Evolutionary conservation across 2,797 vertebrate genomes (phyloP).

Genomic region (Myotis findleyi): DNA sequence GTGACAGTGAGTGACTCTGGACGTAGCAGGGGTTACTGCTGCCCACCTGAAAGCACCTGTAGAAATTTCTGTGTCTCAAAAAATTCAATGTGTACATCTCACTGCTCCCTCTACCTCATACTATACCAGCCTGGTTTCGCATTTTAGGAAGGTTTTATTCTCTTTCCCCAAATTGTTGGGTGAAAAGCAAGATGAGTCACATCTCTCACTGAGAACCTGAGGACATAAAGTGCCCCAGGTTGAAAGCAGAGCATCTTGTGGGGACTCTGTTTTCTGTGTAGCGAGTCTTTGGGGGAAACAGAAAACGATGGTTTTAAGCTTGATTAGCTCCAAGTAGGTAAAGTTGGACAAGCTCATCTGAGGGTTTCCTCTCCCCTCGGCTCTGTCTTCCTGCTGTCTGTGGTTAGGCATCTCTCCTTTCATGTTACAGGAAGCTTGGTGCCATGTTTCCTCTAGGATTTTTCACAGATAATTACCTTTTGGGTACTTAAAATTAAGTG

Average conservation of each 20-base stretch:
- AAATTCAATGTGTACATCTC: background rate
- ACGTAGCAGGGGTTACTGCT: background rate
- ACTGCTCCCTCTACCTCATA: background rate
- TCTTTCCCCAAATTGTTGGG: background rate
- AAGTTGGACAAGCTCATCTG: background rate
- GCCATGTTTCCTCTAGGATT: slow-evolving; percentile 63
- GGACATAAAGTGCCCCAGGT: background rate
- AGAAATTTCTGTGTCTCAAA: background rate
- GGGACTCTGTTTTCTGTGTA: background rate
- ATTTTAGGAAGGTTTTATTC: background rate
- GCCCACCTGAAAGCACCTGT: background rate
- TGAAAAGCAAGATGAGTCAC: background rate
- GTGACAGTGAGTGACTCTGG: background rate
- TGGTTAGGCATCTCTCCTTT: slow-evolving; percentile 12
- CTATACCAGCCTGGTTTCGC: background rate
- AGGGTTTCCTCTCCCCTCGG: background rate
- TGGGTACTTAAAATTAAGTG: slow-evolving; percentile 66
- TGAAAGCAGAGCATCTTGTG: background rate
- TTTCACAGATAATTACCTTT: slow-evolving; percentile 77
- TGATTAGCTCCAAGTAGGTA: background rate
- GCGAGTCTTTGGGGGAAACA: background rate
- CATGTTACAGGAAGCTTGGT: background rate
- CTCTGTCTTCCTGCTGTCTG: background rate
- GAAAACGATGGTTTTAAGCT: rapidly evolving
- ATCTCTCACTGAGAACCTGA: background rate